Percentiles rank a stretch among this genome's conserved stretches.
Evolutionary conservation across 1,140 invertebrate species (phyloP).

Genomic region (Drosophila dunni): DNA sequence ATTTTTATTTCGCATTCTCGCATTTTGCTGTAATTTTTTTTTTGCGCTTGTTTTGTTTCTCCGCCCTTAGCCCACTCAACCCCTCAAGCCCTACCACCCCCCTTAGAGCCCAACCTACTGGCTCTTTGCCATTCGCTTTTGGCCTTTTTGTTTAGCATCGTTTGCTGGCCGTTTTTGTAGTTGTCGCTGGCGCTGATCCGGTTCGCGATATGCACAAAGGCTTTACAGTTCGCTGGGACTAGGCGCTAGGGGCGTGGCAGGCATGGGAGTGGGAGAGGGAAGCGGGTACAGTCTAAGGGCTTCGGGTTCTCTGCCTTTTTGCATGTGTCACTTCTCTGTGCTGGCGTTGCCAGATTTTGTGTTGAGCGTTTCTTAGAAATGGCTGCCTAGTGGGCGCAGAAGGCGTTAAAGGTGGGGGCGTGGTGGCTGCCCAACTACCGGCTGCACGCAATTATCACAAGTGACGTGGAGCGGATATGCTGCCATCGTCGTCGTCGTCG

Average conservation of each 20-base stretch:
- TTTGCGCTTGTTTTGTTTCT: constrained; percentile 7
- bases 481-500: constrained; percentile 41
- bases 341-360: constrained; percentile 69
- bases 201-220: constrained; percentile 79
- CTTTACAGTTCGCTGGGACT: constrained; percentile 60
- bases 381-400: neutral
- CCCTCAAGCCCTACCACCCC: neutral
- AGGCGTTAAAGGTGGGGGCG: neutral
- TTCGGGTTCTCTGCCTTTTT: constrained; percentile 42
- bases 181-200: constrained; percentile 74
- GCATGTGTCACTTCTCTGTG: constrained; percentile 49
- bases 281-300: constrained; percentile 34
- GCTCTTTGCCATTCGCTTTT: neutral
- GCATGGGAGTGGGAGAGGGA: neutral
- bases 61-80: neutral
- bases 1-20: constrained; percentile 79
- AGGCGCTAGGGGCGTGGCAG: constrained; percentile 7
- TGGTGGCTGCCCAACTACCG: constrained; percentile 49
- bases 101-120: neutral
- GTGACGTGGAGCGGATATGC: constrained; percentile 82
- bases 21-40: constrained; percentile 34
- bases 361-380: constrained; percentile 64
- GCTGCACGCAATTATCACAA: constrained; percentile 82
- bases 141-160: constrained; percentile 45
- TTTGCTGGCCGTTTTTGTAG: constrained; percentile 43